phyloP scores from a whole-genome alignment of 2,888 invertebrate species.

The Willowsia nigromaculata region DNA sequence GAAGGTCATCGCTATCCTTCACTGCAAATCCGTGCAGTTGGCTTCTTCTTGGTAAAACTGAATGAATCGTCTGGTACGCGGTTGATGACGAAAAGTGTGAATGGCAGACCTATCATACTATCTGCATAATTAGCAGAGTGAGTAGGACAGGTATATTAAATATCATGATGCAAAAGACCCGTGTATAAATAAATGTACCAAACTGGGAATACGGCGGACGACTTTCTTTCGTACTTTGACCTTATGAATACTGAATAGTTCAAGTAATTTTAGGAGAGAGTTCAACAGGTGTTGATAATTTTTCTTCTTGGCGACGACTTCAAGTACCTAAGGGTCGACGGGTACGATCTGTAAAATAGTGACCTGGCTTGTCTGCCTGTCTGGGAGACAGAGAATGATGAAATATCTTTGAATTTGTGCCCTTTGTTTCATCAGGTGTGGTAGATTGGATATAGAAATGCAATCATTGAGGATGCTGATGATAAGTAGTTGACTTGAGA shows the following conservation, averaged over 20 bases:
- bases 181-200: too few relatives aligned
- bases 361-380: not conserved
- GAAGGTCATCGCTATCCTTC: slow-evolving; percentile 46
- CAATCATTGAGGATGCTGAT: not conserved
- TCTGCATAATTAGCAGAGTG: not conserved
- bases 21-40: not conserved
- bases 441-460: not conserved
- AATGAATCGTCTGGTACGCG: not conserved
- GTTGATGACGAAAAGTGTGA: not conserved
- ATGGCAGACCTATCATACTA: not conserved
- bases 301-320: not conserved
- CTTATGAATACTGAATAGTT: too few relatives aligned
- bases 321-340: not conserved
- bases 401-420: not conserved
- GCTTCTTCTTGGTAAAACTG: not conserved
- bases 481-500: not conserved
- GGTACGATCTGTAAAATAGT: not conserved
- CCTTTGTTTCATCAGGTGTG: not conserved
- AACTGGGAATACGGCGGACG: too few relatives aligned
- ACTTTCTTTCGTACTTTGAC: too few relatives aligned
- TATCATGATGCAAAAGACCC: too few relatives aligned
- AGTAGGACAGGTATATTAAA: not conserved
- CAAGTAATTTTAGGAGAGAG: not conserved
- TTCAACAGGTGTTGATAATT: not conserved
- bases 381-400: not conserved